Evolutionary conservation across 2,113 vertebrate species (phyloP), one percentile per base, ranked within the genome.

Genomic region (Cynocephalus volans): DNA sequence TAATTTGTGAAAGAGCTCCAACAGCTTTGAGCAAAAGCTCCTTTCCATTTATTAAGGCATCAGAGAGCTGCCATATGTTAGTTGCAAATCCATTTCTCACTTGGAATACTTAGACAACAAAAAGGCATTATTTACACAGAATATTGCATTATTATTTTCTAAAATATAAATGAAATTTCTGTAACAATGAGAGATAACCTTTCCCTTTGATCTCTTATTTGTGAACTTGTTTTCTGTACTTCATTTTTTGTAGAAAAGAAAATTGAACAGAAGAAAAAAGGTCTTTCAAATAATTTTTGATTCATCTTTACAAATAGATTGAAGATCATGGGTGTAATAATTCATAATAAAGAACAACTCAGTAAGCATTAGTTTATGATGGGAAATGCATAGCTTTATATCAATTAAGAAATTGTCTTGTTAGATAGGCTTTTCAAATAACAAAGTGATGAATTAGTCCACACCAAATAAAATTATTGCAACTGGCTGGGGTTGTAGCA

Each of bases 1-100:
- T 95, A 97, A 96, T 95, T 98, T 98, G 94, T 88, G 73, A 88
- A 94, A 95, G 64, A 88, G 72, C 26, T 95, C 23, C 60, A 28
- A 93, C 36, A 75, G 65, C 81, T 82, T 60, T 85, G 14, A 88
- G 64, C 54, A 96, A 96, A 76, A 84, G 54, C 31, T 92, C 60
- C 24, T 84, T 93, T 90, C 33, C 52, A 92, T 93, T 96, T 93
- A 96, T 96, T 70, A 95, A 97, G 79, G 31, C 45, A 90, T 82
- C 80, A 92, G 80, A 94, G 65, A 93, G 77, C 33, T 87, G 96
- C 58, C 67, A 84, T 70, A 41, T 92, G 81, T 97, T 90, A 94
- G 64, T 89, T 96, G 50, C 24, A 15, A 28, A 89, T 85, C 33
- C 67, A 84, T 70, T 96, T 86, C 28, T 95, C 58, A 36, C 80